Evolutionary conservation across 64 coral and sea anemone genomes (phyloP).

Genomic region (Montipora cactus): DNA sequence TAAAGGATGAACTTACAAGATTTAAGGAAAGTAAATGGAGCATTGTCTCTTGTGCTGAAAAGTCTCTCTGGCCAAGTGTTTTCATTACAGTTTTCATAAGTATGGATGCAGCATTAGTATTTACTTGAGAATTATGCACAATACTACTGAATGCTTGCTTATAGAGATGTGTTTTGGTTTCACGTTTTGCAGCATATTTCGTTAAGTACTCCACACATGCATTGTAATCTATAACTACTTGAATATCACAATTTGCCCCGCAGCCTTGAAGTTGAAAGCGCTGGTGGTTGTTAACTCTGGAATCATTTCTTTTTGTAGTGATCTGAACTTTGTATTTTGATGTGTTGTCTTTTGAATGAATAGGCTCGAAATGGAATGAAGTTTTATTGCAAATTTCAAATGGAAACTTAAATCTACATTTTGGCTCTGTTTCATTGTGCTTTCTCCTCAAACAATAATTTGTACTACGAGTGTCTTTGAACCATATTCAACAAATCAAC

Average conservation of each 20-base stretch:
- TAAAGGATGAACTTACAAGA: too few relatives aligned
- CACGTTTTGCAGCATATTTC: too few relatives aligned
- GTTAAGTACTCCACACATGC: neutral
- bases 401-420: slow-evolving; percentile 66
- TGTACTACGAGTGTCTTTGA: slow-evolving; percentile 34
- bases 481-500: slow-evolving; percentile 4
- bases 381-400: slow-evolving; percentile 47
- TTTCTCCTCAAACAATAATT: slow-evolving; percentile 31
- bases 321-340: slow-evolving; percentile 58
- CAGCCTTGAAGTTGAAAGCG: slow-evolving; percentile 36
- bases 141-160: too few relatives aligned
- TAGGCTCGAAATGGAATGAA: slow-evolving; percentile 41
- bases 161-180: too few relatives aligned
- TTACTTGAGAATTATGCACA: too few relatives aligned
- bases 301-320: slow-evolving; percentile 64
- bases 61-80: too few relatives aligned
- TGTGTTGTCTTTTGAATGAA: slow-evolving; percentile 56
- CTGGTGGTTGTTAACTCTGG: slow-evolving; percentile 66
- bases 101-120: too few relatives aligned
- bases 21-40: too few relatives aligned
- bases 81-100: too few relatives aligned
- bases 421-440: neutral
- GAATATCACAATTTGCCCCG: slow-evolving; percentile 66
- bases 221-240: slow-evolving; percentile 52
- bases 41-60: too few relatives aligned